Evolutionary conservation across 2,888 invertebrate species (phyloP).

Genomic region (Troides aeacus): DNA sequence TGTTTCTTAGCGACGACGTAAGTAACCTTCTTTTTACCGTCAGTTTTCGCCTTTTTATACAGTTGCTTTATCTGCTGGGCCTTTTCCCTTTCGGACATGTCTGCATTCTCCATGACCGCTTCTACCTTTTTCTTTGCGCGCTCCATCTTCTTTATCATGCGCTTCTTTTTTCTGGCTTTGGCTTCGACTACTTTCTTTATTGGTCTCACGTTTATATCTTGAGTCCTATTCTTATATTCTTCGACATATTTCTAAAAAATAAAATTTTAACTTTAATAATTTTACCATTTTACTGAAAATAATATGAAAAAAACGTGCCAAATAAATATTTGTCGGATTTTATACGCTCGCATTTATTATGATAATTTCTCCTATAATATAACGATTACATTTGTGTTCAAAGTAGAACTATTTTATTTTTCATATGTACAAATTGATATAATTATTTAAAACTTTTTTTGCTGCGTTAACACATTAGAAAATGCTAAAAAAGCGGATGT

Average conservation of each 20-base stretch:
- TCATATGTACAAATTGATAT: no score
- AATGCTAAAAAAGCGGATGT: no score
- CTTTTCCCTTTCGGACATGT: conserved; percentile 96
- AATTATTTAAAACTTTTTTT: no score
- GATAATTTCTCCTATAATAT: no score
- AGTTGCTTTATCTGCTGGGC: conserved; percentile 93
- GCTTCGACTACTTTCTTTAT: conserved; percentile 99
- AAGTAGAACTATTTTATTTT: no score
- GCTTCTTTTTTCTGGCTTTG: conserved; percentile 97
- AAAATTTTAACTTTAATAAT: conserved; percentile 25
- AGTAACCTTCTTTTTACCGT: conserved; percentile 92
- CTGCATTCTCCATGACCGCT: conserved; percentile 92
- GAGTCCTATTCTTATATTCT: conserved; percentile 89
- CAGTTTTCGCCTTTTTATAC: conserved; percentile 93
- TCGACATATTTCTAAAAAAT: conserved; percentile 85
- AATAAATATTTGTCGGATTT: no score
- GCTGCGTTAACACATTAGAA: no score
- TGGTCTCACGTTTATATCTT: conserved; percentile 95
- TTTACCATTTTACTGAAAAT: neutral
- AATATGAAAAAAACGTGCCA: neutral
- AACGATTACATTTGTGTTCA: no score
- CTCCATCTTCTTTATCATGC: conserved; percentile 90
- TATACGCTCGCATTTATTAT: no score
- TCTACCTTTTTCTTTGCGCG: conserved; percentile 98
- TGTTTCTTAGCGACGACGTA: conserved; percentile 97